These are phyloP conservation scores for Athetis lepigone DNA, from an alignment of 2,888 invertebrate genomes.

Conservation along the genomic window DNA sequence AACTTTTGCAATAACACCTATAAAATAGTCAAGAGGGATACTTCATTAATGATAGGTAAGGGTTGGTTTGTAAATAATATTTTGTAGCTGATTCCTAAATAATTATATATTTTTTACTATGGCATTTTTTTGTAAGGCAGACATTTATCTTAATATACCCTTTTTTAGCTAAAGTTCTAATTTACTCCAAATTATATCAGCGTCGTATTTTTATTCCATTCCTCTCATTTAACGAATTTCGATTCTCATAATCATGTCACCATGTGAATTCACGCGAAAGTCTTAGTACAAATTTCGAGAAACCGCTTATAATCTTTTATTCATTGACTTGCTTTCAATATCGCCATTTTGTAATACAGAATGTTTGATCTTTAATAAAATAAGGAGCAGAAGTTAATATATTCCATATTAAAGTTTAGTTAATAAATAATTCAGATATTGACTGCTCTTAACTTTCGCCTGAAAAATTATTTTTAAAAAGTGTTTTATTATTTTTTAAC, in stretches of 20 bases:
- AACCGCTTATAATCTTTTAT: conserved; percentile 1
- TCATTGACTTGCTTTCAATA: neutral
- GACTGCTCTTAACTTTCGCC: neutral
- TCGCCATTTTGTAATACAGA: neutral
- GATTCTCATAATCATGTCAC: neutral
- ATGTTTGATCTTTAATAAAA: conserved; percentile 10
- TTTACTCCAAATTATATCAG: neutral
- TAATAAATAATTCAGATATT: neutral
- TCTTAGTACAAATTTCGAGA: neutral
- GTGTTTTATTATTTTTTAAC: neutral
- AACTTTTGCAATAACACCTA: conserved; percentile 81
- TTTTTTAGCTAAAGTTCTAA: neutral
- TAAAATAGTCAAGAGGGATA: conserved; percentile 84
- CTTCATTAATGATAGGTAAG: conserved; percentile 81
- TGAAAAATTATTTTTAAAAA: conserved; percentile 1
- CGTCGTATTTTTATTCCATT: neutral
- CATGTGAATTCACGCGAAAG: neutral
- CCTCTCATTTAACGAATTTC: neutral
- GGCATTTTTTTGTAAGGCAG: neutral
- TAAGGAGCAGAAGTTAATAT: neutral
- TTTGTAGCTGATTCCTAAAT: no score
- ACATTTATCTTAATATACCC: no score
- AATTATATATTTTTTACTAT: neutral
- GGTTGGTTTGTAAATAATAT: neutral
- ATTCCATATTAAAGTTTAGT: conserved; percentile 7